A percentile compares a stretch with the other conserved stretches of the same genome.
These are phyloP conservation scores for Chionomys nivalis DNA, from an alignment of 2,113 vertebrate genomes.

Conservation along the genomic window DNA sequence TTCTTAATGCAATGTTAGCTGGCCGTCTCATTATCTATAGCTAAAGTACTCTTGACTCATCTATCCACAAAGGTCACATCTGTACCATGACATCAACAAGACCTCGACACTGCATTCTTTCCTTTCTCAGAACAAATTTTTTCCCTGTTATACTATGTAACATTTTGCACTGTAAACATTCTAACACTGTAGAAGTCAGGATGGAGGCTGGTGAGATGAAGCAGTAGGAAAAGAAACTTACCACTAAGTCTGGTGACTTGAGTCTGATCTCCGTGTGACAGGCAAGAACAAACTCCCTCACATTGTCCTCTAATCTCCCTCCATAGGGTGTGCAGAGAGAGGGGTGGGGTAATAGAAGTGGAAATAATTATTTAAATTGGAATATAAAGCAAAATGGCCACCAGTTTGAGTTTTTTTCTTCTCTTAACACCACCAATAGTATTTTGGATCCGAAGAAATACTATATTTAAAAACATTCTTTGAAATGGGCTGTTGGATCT, in stretches of 20 bases:
- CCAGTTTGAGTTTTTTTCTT: background rate
- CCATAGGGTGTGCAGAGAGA: background rate
- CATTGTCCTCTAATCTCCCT: background rate
- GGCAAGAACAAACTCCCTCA: background rate
- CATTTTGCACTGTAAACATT: background rate
- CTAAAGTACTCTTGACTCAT: background rate
- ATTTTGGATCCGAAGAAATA: background rate
- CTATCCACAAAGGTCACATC: background rate
- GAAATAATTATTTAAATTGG: background rate
- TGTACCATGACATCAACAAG: fast-evolving
- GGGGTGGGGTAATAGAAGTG: too few species aligned
- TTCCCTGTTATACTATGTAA: background rate
- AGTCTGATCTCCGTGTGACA: background rate
- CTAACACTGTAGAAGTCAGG: background rate
- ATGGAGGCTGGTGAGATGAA: background rate
- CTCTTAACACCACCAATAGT: background rate
- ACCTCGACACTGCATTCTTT: background rate
- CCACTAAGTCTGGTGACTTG: background rate
- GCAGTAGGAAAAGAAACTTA: background rate
- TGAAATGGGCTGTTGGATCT: background rate
- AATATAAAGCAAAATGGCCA: background rate
- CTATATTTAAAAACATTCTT: background rate
- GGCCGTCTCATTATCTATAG: background rate
- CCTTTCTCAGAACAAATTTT: background rate
- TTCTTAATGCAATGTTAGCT: background rate